These are phyloP conservation scores for Thomomys bottae DNA, from an alignment of 2,113 vertebrate genomes.

Conservation along the genomic window DNA sequence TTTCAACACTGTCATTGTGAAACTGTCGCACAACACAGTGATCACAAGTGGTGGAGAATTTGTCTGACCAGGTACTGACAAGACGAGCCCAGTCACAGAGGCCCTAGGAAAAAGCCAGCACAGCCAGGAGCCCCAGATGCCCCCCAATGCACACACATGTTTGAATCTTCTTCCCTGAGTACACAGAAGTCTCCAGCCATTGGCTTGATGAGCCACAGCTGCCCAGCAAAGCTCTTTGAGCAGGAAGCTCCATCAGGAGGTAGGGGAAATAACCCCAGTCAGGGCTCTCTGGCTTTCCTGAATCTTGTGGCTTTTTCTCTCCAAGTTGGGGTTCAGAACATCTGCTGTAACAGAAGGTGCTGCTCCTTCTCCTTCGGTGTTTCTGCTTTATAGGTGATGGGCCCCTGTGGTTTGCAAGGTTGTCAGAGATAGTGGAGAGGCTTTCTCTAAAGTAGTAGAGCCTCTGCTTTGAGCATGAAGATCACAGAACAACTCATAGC, in stretches of 20 bases:
- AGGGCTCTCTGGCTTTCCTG: background rate
- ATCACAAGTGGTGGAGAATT: background rate
- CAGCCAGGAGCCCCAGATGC: background rate
- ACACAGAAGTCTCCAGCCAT: rapidly evolving
- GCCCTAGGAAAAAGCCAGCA: background rate
- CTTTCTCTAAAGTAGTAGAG: background rate
- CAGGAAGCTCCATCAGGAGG: background rate
- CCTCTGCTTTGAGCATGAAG: background rate
- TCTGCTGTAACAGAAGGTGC: rapidly evolving
- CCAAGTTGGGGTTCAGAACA: rapidly evolving
- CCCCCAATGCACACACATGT: background rate
- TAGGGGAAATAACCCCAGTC: too few relatives aligned
- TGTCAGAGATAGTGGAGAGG: background rate
- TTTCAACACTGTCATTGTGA: background rate
- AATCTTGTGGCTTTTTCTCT: background rate
- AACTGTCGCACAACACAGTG: background rate
- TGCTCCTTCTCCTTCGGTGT: rapidly evolving
- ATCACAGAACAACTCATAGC: background rate
- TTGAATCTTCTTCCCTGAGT: rapidly evolving
- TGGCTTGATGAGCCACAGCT: background rate
- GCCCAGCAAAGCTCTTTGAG: too few relatives aligned
- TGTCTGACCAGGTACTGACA: background rate
- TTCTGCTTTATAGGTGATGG: background rate
- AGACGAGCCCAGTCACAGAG: background rate
- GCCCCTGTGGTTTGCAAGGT: background rate